Conservation (phyloP, 2,113 vertebrate genomes). For the Lontra canadensis region DNA sequence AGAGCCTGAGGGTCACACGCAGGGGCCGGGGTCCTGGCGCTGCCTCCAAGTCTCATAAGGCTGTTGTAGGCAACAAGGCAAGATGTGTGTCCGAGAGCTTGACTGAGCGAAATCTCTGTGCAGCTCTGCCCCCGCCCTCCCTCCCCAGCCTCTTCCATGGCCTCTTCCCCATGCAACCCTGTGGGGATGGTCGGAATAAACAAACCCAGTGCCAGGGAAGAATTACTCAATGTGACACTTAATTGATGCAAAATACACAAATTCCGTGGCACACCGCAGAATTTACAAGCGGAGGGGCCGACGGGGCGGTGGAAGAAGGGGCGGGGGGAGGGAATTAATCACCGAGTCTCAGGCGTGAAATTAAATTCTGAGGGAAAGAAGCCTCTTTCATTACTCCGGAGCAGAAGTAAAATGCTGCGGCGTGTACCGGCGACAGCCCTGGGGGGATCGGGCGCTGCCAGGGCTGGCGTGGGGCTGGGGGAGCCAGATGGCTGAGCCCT, state of each 20-base stretch:
- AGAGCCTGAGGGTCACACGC: background rate
- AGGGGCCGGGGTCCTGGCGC: too few relatives aligned
- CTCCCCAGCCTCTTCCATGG: background rate
- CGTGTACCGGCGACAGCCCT: slow-evolving; percentile 52
- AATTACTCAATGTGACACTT: slow-evolving; percentile 84
- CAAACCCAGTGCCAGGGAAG: slow-evolving; percentile 66
- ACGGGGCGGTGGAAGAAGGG: slow-evolving; percentile 71
- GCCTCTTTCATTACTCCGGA: slow-evolving; percentile 80
- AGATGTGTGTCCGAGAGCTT: background rate
- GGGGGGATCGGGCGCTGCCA: background rate
- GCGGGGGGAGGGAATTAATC: slow-evolving; percentile 82
- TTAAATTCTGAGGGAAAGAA: slow-evolving; percentile 85
- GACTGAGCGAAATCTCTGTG: rapidly evolving
- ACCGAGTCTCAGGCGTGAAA: slow-evolving; percentile 86
- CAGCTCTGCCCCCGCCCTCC: rapidly evolving
- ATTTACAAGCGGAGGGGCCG: slow-evolving; percentile 82
- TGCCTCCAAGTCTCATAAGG: rapidly evolving
- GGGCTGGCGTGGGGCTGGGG: background rate
- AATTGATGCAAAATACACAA: slow-evolving; percentile 85
- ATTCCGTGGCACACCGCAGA: slow-evolving; percentile 80
- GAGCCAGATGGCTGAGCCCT: slow-evolving; percentile 4
- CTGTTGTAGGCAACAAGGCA: background rate
- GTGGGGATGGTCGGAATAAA: slow-evolving; percentile 58
- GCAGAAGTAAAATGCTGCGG: slow-evolving; percentile 76
- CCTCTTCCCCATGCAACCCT: background rate